Conservation (phyloP, 92 coral and sea anemone species). For the Heliopora coerulea region DNA sequence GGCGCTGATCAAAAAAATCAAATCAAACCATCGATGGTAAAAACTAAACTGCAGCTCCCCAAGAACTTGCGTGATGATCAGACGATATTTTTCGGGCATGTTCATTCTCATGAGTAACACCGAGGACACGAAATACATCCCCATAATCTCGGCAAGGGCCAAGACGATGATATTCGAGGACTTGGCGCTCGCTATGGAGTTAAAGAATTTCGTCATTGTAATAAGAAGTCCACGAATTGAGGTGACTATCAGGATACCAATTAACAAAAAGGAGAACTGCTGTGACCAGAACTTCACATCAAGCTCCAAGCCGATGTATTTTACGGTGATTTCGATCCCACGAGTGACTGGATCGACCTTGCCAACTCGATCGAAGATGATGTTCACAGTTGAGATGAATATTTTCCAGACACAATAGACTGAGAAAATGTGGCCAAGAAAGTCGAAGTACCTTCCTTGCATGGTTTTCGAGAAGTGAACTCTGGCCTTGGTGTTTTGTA, state of each 20-base stretch:
- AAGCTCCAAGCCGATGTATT: constrained; percentile 84
- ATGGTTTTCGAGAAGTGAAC: constrained; percentile 94
- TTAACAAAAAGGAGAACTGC: constrained; percentile 83
- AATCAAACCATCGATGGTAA: constrained; percentile 99
- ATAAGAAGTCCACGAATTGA: constrained; percentile 97
- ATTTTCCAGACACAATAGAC: constrained; percentile 98
- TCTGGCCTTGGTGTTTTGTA: constrained; percentile 86
- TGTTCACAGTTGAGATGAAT: constrained; percentile 96
- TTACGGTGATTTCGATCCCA: constrained; percentile 91
- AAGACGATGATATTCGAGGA: constrained; percentile 90
- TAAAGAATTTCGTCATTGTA: constrained; percentile 94
- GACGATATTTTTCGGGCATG: constrained; percentile 92
- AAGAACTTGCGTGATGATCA: constrained; percentile 89
- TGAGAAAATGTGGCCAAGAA: constrained; percentile 93
- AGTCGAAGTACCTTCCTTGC: constrained; percentile 95
- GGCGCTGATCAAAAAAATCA: constrained; percentile 92
- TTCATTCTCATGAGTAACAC: constrained; percentile 95
- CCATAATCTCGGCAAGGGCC: constrained; percentile 94
- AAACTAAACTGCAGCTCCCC: constrained; percentile 95
- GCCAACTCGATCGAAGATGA: constrained; percentile 96
- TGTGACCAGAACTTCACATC: constrained; percentile 98
- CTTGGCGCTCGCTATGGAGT: constrained; percentile 97
- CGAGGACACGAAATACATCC: constrained; percentile 98
- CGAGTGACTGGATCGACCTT: constrained; percentile 96
- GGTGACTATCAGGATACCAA: constrained; percentile 92